Base-by-base conservation (phyloP, 2,888 invertebrate species). In the Timema podura region DNA sequence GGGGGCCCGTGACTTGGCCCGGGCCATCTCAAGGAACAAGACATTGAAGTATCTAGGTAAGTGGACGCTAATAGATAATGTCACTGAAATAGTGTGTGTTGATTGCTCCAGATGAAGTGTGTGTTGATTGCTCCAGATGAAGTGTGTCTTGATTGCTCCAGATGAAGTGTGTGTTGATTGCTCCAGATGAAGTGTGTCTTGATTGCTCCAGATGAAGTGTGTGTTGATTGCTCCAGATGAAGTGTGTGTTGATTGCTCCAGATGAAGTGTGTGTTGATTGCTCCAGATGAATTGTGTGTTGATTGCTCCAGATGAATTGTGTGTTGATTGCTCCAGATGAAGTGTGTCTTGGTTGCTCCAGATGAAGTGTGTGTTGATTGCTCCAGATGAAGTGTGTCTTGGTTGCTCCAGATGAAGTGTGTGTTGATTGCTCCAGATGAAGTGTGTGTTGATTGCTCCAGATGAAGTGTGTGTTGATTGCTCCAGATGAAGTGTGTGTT, bases 11-110 rank as follows among this genome's bases (percentile, higher is more conserved):
- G 75, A 78, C 9, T 68, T 82, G 13, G 74, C 77, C 1, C 75
- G 75, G 70, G 77, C 78, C 5, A 64, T 82, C 5, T 77, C 74
- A 46, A 74, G 70, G 15, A 81, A 81, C 68, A 80, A 78, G 72
- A 76, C 77, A 0, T 71, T 81, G 44, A 79, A 77, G 69, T 74
- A 67, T 44, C 64, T 82, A 0, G 72, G 72, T 72, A 13, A 67
- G 66, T 30, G 30, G 30, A 30, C 30, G 30, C 30, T 30, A 30
- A 30, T 30, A 30, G 30, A 30, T 3, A 30, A 30, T 30, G 30
- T 30, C 30, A 3, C 30, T 30, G 30, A 30, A 30, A 30, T n/a
- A n/a, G n/a, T 2, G 30, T 30, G 30, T 30, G 30, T 30, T 30
- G 30, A 30, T 30, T 30, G 30, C 30, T 30, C 30, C 30, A 30